These are phyloP conservation scores for Lytechinus pictus DNA, from an alignment of 35 echinoderm and acorn worm species.

Conservation along the genomic window DNA sequence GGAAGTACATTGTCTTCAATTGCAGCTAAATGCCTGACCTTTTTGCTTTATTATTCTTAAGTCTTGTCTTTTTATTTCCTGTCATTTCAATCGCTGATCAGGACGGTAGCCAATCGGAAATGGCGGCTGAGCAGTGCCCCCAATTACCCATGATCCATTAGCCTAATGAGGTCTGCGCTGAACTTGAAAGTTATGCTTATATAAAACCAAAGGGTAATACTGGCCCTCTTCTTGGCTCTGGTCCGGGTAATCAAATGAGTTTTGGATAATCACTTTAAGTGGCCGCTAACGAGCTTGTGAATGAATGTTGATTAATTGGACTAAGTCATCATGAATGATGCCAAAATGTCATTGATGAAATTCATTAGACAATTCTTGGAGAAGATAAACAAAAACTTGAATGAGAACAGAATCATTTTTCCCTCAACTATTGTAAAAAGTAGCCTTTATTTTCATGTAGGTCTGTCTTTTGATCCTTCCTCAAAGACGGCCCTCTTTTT, in stretches of 20 bases:
- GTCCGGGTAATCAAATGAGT: not conserved
- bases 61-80: conserved; percentile 24
- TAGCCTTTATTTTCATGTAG: not conserved
- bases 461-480: not conserved
- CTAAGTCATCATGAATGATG: conserved; percentile 23
- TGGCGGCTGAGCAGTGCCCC: conserved; percentile 18
- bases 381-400: not conserved
- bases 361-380: not conserved
- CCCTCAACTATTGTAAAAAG: not conserved
- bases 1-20: conserved; percentile 11
- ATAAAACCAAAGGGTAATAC: not conserved
- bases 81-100: conserved; percentile 8
- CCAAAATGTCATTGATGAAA: conserved; percentile 16
- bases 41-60: not conserved
- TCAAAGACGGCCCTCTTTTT: not conserved
- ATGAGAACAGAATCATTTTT: not conserved
- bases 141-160: conserved; percentile 5
- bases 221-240: not conserved
- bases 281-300: conserved; percentile 23
- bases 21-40: conserved; percentile 9
- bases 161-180: conserved; percentile 25
- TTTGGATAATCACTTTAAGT: not conserved
- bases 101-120: conserved; percentile 22
- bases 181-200: conserved; percentile 36
- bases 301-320: conserved; percentile 34